phyloP scores from a whole-genome alignment of 2,888 invertebrate genomes.

The Sphinx pinastri region DNA sequence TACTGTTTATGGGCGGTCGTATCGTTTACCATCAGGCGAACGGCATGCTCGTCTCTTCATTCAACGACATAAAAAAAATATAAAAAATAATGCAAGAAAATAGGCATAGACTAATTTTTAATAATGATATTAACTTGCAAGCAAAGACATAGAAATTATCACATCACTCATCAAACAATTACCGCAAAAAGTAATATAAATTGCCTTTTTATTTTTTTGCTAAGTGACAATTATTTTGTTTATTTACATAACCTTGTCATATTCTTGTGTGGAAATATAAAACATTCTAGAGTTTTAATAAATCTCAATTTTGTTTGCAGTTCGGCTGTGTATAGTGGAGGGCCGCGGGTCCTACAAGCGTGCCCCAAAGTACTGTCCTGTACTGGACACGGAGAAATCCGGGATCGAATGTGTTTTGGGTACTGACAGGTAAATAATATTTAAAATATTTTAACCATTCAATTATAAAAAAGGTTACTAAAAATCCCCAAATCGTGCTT shows the following conservation, averaged over 20 bases:
- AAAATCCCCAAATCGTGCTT: too few relatives aligned
- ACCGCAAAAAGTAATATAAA: background rate
- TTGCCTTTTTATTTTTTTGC: background rate
- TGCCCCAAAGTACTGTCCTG: slow-evolving; percentile 86
- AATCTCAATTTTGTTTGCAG: slow-evolving; percentile 69
- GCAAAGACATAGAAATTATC: background rate
- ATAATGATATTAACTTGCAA: too few relatives aligned
- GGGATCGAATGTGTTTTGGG: slow-evolving; percentile 89
- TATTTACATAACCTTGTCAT: background rate
- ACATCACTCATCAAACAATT: background rate
- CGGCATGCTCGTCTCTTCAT: too few relatives aligned
- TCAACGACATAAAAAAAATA: too few relatives aligned
- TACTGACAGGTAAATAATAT: slow-evolving; percentile 84
- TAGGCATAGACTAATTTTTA: too few relatives aligned
- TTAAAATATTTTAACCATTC: too few relatives aligned
- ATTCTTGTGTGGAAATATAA: background rate
- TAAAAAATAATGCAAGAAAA: too few relatives aligned
- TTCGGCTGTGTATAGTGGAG: slow-evolving; percentile 89
- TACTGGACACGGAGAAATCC: slow-evolving; percentile 83
- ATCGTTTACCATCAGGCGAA: too few relatives aligned
- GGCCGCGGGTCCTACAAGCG: slow-evolving; percentile 85
- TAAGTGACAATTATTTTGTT: background rate
- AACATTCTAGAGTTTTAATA: background rate
- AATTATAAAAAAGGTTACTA: too few relatives aligned
- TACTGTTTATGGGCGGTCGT: too few relatives aligned